phyloP scores from a whole-genome alignment of 2,797 vertebrate genomes.

The Orestias chungarensis region DNA sequence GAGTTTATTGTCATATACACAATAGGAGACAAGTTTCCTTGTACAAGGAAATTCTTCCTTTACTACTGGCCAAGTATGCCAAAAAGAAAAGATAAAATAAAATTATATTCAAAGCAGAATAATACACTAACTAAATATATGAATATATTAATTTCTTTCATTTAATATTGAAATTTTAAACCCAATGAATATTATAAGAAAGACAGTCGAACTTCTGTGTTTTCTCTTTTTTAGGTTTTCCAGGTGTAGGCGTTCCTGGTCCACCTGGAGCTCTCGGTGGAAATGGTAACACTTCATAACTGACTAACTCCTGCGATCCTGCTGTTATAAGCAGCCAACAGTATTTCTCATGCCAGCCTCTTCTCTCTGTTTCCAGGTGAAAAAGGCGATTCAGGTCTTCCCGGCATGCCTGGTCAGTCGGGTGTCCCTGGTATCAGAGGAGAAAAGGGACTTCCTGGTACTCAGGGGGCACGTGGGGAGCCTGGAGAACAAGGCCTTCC shows the following conservation, averaged over 20 bases:
- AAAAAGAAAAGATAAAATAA: too few relatives aligned
- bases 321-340: not conserved
- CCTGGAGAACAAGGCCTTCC: constrained; percentile 84
- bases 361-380: constrained; percentile 78
- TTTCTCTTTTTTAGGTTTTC: constrained; percentile 76
- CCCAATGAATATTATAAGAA: too few relatives aligned
- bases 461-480: constrained; percentile 80
- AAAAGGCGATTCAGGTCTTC: constrained; percentile 88
- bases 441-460: constrained; percentile 86
- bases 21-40: too few relatives aligned
- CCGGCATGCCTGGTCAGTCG: constrained; percentile 87
- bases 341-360: not conserved
- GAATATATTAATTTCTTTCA: too few relatives aligned
- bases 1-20: too few relatives aligned
- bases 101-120: too few relatives aligned
- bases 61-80: too few relatives aligned
- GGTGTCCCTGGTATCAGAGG: constrained; percentile 93
- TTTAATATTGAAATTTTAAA: not conserved
- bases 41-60: too few relatives aligned
- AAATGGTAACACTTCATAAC: constrained; percentile 82
- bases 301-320: not conserved
- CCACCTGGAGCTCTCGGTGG: constrained; percentile 79
- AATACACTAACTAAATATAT: too few relatives aligned
- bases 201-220: not conserved
- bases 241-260: constrained; percentile 88